phyloP scores from a whole-genome alignment of 1,140 invertebrate genomes.

The Drosophila bocki region DNA sequence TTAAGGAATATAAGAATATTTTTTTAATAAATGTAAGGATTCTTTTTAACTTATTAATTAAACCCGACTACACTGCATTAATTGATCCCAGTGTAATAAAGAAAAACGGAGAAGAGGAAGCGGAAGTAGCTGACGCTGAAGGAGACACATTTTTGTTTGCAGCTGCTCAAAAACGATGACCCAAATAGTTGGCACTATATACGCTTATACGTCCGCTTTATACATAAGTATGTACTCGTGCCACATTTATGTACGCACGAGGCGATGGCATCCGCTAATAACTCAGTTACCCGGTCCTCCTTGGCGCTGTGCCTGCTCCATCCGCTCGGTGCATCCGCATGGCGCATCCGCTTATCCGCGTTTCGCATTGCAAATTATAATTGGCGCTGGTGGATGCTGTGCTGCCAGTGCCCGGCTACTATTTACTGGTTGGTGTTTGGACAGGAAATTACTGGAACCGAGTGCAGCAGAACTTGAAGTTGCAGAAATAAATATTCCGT shows the following conservation, averaged over 20 bases:
- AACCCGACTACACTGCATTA: neutral
- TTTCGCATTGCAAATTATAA: slow-evolving; percentile 63
- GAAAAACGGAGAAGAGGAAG: neutral
- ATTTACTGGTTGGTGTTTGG: slow-evolving; percentile 50
- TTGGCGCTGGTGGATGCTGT: slow-evolving; percentile 49
- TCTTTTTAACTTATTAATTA: neutral
- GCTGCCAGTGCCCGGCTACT: slow-evolving; percentile 34
- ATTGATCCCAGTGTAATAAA: slow-evolving; percentile 3
- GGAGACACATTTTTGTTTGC: slow-evolving; percentile 45
- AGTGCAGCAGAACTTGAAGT: slow-evolving; percentile 21
- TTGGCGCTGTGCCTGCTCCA: slow-evolving; percentile 56
- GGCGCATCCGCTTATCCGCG: neutral
- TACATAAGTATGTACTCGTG: slow-evolving; percentile 30
- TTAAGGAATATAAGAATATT: too few relatives aligned
- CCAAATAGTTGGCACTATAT: slow-evolving; percentile 60
- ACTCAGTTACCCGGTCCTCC: slow-evolving; percentile 62
- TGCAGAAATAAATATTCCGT: slow-evolving; percentile 40
- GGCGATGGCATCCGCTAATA: slow-evolving; percentile 64
- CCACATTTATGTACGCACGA: slow-evolving; percentile 34
- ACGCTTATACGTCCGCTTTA: slow-evolving; percentile 25
- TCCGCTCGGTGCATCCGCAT: slow-evolving; percentile 17
- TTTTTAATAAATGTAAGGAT: too few relatives aligned
- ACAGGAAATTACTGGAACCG: slow-evolving; percentile 58
- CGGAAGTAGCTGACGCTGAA: slow-evolving; percentile 8
- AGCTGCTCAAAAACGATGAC: slow-evolving; percentile 58